phyloP scores from a whole-genome alignment of 2,797 vertebrate genomes.

The Perodicticus potto region DNA sequence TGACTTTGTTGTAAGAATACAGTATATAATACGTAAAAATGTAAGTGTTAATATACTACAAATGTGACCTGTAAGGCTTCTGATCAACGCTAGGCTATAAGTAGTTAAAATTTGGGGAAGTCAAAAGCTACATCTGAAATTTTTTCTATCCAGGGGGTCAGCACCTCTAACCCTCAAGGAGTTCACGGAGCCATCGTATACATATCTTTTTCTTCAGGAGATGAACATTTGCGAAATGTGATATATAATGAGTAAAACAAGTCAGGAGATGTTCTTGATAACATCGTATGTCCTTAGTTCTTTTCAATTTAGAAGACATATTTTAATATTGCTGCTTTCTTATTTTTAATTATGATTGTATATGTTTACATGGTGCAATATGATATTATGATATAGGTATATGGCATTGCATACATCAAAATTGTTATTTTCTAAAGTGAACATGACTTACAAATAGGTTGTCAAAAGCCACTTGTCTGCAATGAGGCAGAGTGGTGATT shows the following conservation, averaged over 20 bases:
- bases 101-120: not conserved
- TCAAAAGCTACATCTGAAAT: not conserved
- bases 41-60: too few species aligned
- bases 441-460: not conserved
- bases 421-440: conserved; percentile 5
- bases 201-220: not conserved
- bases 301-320: not conserved
- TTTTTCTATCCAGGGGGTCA: not conserved
- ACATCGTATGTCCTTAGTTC: not conserved
- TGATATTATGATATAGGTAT: not conserved
- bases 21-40: not conserved
- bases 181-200: not conserved
- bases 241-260: not conserved
- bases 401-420: not conserved
- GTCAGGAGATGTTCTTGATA: not conserved
- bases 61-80: not conserved
- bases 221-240: not conserved
- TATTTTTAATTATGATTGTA: not conserved
- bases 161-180: not conserved
- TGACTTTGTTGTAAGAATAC: not conserved
- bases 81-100: not conserved
- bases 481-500: not conserved
- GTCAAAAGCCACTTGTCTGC: not conserved
- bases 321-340: not conserved
- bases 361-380: not conserved